Percentiles rank a stretch among this genome's conserved stretches.
Conservation (phyloP, 2,797 vertebrate species). For the Setipinna tenuifilis region DNA sequence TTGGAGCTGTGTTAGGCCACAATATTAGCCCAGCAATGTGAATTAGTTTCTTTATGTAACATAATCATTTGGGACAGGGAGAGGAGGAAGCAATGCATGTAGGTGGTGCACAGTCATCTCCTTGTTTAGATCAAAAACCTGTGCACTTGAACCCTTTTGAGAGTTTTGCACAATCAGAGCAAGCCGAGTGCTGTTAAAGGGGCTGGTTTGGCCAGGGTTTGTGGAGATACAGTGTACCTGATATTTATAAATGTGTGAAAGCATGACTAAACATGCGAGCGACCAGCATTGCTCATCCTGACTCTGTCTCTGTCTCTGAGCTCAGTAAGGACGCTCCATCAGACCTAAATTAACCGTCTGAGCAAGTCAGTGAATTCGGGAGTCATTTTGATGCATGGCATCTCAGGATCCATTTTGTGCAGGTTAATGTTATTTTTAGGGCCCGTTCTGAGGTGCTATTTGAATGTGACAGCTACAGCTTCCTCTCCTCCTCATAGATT, state of each 20-base stretch:
- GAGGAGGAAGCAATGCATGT: constrained; percentile 58
- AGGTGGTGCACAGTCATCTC: constrained; percentile 48
- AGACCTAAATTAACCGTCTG: neutral
- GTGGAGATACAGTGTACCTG: neutral
- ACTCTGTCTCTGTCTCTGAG: neutral
- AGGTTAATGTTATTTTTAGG: neutral
- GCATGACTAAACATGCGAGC: constrained; percentile 5
- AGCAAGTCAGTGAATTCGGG: neutral
- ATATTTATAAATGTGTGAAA: constrained; percentile 19
- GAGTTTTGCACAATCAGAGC: neutral
- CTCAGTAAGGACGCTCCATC: neutral
- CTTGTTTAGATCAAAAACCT: constrained; percentile 3
- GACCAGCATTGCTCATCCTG: constrained; percentile 5
- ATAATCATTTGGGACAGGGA: constrained; percentile 56
- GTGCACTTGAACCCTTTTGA: neutral
- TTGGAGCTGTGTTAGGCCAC: constrained; percentile 57
- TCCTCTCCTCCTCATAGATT: neutral
- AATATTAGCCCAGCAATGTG: constrained; percentile 50
- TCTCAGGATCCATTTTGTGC: neutral
- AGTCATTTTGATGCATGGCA: neutral
- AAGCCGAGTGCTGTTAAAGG: neutral
- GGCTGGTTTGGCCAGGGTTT: neutral
- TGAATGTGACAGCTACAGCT: neutral
- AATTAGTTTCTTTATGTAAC: constrained; percentile 67
- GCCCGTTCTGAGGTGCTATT: neutral